Evolutionary conservation across 2,797 vertebrate genomes (phyloP).

Genomic region (Poliocrania exsul): DNA sequence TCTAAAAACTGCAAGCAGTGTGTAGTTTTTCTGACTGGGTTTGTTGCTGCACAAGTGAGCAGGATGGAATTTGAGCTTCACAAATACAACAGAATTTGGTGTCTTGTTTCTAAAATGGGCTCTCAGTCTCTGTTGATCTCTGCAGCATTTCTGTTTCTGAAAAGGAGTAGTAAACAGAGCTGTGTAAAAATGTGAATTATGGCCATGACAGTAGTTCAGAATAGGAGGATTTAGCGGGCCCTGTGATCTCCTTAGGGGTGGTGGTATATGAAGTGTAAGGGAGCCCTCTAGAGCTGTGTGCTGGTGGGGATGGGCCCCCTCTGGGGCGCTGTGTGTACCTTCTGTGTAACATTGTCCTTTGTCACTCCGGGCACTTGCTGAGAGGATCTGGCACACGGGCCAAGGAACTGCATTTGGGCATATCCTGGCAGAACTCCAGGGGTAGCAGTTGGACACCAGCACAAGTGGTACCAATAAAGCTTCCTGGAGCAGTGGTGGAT

Average conservation of each 20-base stretch:
- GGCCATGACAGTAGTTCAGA: rapidly evolving
- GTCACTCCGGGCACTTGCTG: background rate
- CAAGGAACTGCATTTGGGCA: background rate
- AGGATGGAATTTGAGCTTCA: background rate
- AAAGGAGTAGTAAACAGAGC: background rate
- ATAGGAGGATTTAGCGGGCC: background rate
- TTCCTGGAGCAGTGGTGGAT: background rate
- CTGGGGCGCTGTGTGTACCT: background rate
- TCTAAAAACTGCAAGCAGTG: background rate
- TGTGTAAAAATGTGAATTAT: background rate
- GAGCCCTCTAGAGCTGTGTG: background rate
- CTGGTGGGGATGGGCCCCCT: background rate
- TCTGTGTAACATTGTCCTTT: background rate
- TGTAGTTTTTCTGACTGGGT: background rate
- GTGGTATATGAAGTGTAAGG: background rate
- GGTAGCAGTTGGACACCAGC: background rate
- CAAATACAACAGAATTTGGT: background rate
- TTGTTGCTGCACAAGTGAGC: constrained; percentile 5
- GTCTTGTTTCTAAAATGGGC: background rate
- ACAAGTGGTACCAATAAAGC: background rate
- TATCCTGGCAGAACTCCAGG: constrained; percentile 9
- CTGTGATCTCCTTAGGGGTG: background rate
- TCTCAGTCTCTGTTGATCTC: background rate
- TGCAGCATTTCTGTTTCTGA: background rate
- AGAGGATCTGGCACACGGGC: background rate